phyloP scores from a whole-genome alignment of 2,113 vertebrate species.

The Engystomops pustulosus region DNA sequence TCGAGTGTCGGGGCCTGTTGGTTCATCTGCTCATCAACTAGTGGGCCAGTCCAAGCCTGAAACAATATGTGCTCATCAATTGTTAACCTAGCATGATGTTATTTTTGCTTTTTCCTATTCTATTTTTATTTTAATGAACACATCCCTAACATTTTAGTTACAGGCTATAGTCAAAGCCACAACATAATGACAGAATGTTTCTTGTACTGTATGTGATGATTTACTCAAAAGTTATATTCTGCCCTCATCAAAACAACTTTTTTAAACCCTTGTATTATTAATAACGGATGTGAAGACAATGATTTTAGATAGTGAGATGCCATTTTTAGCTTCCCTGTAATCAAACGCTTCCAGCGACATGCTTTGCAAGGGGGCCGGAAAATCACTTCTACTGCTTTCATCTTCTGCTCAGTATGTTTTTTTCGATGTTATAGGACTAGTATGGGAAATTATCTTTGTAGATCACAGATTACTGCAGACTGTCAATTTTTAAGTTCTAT shows the following conservation, averaged over 20 bases:
- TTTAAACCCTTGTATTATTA: not conserved
- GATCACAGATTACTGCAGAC: constrained; percentile 21
- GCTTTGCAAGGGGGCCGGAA: not conserved
- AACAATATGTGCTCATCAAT: too few species aligned
- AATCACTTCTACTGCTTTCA: not conserved
- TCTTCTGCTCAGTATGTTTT: constrained; percentile 12
- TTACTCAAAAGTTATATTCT: too few species aligned
- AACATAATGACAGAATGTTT: too few species aligned
- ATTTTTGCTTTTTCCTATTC: too few species aligned
- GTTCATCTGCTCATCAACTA: too few species aligned
- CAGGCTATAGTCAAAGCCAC: too few species aligned
- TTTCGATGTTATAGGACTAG: not conserved
- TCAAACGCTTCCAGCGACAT: not conserved
- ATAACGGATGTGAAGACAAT: not conserved
- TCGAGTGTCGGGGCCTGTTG: too few species aligned
- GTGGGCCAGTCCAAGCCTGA: too few species aligned
- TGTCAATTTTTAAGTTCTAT: constrained; percentile 22
- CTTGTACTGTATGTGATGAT: too few species aligned
- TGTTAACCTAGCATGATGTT: too few species aligned
- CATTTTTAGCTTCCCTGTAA: not conserved
- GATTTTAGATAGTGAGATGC: not conserved
- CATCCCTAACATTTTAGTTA: too few species aligned
- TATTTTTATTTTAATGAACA: too few species aligned
- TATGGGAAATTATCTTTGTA: constrained; percentile 30
- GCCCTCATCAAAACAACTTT: not conserved